Base-by-base conservation (phyloP, 2,888 invertebrate genomes). In the Parnassius glacialis region DNA sequence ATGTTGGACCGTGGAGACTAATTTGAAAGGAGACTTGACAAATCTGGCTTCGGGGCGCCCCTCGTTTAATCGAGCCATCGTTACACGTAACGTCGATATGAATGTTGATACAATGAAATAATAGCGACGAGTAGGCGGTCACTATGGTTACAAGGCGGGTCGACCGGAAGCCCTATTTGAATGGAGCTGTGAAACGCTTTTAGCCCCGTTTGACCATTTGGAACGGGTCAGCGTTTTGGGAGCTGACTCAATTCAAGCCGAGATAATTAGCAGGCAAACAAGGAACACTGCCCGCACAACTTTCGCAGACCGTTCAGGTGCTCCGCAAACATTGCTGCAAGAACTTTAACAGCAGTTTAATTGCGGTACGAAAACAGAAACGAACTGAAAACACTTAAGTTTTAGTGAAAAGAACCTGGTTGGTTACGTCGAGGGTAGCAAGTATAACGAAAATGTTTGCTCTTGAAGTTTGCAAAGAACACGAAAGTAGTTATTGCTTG, bases 271-370 rank as follows among this genome's bases (percentile, higher is more conserved):
- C 84, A 80, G 84, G 87, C 90, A 90, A 90, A 91, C 90, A 90
- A 84, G 86, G 80, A 81, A 73, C 79, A 76, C 78, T 71, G 78
- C 80, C 78, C 78, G 87, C 76, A 80, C 80, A 90, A 90, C 84
- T 90, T 90, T 84, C 76, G 79, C 83, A 75, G 84, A 78, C 85
- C 84, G 77, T 83, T 86, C 89, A 90, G 90, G 90, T 90, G 85
- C 87, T 87, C 83, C 74, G 84, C 88, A 90, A 90, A 90, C 85
- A 90, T 79, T 75, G 81, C 85, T 85, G 88, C 89, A 89, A 88
- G 89, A 90, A 91, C 80, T 91, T 91, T 89, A 89, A 88, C 90
- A 89, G 86, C 86, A 87, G 89, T 90, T 90, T 90, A 89, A 91
- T 90, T 90, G 88, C 87, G 81, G 80, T 80, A 81, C 83, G 84